Evolutionary conservation across 2,113 vertebrate genomes (phyloP).

Genomic region (Corythornis cristatus): DNA sequence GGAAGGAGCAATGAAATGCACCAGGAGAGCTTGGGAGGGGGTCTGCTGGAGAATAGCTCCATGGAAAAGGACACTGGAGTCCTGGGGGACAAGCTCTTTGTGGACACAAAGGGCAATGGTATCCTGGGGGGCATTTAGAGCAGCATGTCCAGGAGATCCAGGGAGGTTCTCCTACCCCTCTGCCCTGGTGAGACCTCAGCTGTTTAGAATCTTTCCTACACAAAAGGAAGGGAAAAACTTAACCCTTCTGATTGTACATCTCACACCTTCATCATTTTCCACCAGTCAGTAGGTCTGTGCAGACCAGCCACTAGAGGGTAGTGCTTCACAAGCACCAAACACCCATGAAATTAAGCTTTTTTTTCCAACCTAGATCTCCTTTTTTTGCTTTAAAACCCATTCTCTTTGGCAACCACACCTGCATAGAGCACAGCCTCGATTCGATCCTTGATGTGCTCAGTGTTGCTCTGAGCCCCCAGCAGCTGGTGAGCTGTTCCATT

Average conservation of each 20-base stretch:
- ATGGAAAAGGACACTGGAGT: no score
- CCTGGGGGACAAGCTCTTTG: no score
- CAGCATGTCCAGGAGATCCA: no score
- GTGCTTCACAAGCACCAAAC: constrained; percentile 24
- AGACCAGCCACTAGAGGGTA: constrained; percentile 62
- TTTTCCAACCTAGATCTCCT: neutral
- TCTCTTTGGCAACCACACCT: constrained; percentile 73
- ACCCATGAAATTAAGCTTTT: accelerated
- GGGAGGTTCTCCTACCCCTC: no score
- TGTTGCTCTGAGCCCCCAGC: neutral
- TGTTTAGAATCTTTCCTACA: neutral
- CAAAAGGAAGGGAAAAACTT: neutral
- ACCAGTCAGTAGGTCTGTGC: neutral
- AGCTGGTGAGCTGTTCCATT: constrained; percentile 77
- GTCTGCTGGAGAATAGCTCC: no score
- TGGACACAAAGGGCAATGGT: no score
- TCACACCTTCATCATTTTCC: neutral
- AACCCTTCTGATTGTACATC: neutral
- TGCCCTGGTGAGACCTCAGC: no score
- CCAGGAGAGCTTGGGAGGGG: no score
- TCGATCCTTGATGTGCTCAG: constrained; percentile 81
- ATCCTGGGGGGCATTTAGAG: no score
- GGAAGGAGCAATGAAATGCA: no score
- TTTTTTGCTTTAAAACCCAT: neutral
- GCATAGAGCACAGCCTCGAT: constrained; percentile 92